phyloP scores from a whole-genome alignment of 1,140 invertebrate genomes.

The Penaeus chinensis region DNA sequence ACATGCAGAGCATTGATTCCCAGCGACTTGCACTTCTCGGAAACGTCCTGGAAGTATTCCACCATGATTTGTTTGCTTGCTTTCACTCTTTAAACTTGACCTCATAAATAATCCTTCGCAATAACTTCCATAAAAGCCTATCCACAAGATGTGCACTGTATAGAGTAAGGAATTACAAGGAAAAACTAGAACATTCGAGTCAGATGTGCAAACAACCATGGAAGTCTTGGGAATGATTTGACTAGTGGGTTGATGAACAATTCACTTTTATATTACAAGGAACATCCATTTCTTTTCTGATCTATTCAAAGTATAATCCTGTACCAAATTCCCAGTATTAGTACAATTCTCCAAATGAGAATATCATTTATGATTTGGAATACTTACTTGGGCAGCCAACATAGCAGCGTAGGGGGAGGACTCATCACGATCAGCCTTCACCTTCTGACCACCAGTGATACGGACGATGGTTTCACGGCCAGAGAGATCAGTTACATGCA shows the following conservation, averaged over 20 bases:
- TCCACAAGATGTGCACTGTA: too few relatives aligned
- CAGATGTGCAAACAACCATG: too few relatives aligned
- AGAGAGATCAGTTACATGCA: constrained; percentile 99
- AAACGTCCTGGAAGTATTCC: constrained; percentile 83
- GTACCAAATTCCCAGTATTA: neutral
- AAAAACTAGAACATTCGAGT: too few relatives aligned
- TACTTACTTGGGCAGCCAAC: constrained; percentile 95
- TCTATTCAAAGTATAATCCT: neutral
- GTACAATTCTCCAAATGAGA: neutral
- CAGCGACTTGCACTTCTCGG: constrained; percentile 96
- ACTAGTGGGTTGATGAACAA: too few relatives aligned
- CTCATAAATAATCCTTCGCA: too few relatives aligned
- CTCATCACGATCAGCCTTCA: constrained; percentile 99
- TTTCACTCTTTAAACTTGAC: too few relatives aligned
- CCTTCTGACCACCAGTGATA: constrained; percentile 99
- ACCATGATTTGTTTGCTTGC: too few relatives aligned
- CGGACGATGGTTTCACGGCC: constrained; percentile 98
- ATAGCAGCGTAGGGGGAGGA: constrained; percentile 99
- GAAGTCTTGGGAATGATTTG: too few relatives aligned
- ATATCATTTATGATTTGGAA: constrained; percentile 31
- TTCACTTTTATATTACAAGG: too few relatives aligned
- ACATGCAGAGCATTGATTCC: constrained; percentile 99
- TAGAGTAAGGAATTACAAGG: too few relatives aligned
- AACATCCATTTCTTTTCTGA: too few relatives aligned
- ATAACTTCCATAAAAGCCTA: too few relatives aligned